Evolutionary conservation across 2,113 vertebrate genomes (phyloP).

Genomic region (Tupaia chinensis): DNA sequence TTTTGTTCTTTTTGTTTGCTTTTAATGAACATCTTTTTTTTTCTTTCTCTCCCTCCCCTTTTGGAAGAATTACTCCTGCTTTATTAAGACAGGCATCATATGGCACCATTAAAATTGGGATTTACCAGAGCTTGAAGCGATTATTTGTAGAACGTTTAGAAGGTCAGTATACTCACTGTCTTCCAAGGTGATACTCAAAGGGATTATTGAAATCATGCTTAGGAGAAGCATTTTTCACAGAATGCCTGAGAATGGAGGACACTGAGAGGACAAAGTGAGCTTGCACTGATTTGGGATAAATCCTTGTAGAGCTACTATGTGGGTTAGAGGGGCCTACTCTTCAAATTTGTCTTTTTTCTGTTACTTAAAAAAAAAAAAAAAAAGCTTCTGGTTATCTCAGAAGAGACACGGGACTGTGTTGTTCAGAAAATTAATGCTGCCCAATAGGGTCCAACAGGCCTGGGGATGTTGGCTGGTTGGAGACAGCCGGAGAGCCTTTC

Average conservation of each 20-base stretch:
- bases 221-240: constrained; percentile 16
- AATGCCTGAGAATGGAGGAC: constrained; percentile 14
- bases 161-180: constrained; percentile 88
- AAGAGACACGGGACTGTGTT: constrained; percentile 44
- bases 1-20: too few relatives aligned
- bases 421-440: constrained; percentile 24
- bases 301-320: constrained; percentile 37
- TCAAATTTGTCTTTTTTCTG: constrained; percentile 50
- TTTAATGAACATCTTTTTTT: background rate
- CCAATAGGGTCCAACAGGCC: constrained; percentile 69
- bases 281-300: constrained; percentile 49
- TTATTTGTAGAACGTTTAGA: constrained; percentile 95
- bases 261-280: constrained; percentile 23
- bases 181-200: constrained; percentile 54
- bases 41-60: background rate
- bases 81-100: constrained; percentile 96
- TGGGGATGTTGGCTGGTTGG: constrained; percentile 83
- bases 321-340: background rate
- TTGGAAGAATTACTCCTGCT: constrained; percentile 94
- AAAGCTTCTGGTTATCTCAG: constrained; percentile 13
- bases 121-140: constrained; percentile 97
- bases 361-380: background rate
- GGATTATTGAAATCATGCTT: constrained; percentile 60
- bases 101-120: constrained; percentile 98
- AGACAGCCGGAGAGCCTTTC: constrained; percentile 81